Conservation (phyloP, 1,140 invertebrate species). For the Calliphora vicina region DNA sequence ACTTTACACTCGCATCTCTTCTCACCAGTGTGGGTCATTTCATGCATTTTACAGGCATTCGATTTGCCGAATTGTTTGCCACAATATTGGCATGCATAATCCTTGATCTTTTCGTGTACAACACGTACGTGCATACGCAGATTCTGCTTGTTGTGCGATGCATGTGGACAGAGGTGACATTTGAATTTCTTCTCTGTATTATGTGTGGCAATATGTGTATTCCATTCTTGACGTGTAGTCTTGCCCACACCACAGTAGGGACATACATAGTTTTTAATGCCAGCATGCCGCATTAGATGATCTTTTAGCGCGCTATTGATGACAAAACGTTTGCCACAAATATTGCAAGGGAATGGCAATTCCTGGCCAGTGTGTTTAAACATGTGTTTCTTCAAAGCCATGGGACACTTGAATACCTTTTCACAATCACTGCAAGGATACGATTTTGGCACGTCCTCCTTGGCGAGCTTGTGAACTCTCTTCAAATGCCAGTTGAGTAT, state of each 20-base stretch:
- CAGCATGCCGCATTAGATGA: conserved; percentile 59
- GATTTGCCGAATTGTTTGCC: conserved; percentile 61
- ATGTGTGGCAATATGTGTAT: conserved; percentile 58
- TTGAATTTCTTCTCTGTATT: conserved; percentile 61
- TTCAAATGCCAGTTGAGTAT: conserved; percentile 59
- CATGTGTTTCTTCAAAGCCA: conserved; percentile 65
- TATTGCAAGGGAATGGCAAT: conserved; percentile 68
- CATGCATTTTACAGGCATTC: conserved; percentile 60
- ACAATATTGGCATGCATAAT: conserved; percentile 59
- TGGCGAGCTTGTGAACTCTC: conserved; percentile 55
- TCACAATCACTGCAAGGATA: conserved; percentile 58
- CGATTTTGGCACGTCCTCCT: conserved; percentile 54
- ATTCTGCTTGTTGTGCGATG: conserved; percentile 58
- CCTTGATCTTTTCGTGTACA: conserved; percentile 61
- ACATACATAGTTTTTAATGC: conserved; percentile 61
- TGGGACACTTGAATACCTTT: conserved; percentile 57
- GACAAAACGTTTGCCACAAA: conserved; percentile 64
- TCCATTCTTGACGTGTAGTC: conserved; percentile 59
- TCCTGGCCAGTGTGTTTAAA: conserved; percentile 68
- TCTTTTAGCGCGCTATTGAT: conserved; percentile 58
- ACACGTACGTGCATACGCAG: conserved; percentile 58
- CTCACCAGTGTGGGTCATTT: conserved; percentile 65
- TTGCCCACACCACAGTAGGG: conserved; percentile 60
- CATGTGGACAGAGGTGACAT: conserved; percentile 57
- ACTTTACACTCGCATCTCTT: conserved; percentile 61